Percentiles rank a stretch among this genome's conserved stretches.
These are phyloP conservation scores for Barnardius zonarius DNA, from an alignment of 2,113 vertebrate genomes.

Conservation along the genomic window DNA sequence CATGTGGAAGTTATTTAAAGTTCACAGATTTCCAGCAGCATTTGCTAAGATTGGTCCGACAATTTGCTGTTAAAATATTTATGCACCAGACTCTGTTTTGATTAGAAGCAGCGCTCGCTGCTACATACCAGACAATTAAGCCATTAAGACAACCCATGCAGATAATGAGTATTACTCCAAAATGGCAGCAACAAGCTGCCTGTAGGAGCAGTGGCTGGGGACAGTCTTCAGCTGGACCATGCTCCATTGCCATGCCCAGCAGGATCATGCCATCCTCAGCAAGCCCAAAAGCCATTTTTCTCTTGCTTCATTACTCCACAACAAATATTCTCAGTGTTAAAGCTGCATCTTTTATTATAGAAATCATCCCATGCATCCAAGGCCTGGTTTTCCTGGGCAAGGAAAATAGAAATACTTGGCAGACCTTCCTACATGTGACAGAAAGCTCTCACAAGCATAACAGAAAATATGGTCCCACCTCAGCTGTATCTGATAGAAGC, in stretches of 20 bases:
- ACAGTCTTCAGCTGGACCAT: fast-evolving
- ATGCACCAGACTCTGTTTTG: neutral
- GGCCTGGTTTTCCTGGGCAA: neutral
- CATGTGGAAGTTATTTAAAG: conserved; percentile 3
- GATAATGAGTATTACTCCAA: neutral
- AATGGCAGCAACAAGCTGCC: neutral
- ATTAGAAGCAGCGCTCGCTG: neutral
- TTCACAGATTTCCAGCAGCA: neutral
- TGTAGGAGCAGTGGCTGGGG: neutral
- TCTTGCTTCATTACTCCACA: neutral
- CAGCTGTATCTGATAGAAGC: neutral
- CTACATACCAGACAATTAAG: neutral
- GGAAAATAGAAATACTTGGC: neutral
- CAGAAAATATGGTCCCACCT: neutral
- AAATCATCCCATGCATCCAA: neutral
- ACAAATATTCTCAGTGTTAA: neutral
- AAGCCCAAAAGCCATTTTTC: neutral
- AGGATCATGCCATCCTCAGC: neutral
- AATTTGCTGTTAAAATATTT: neutral
- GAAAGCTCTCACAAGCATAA: neutral
- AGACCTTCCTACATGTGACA: neutral
- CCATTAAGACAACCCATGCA: neutral
- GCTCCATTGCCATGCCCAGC: neutral
- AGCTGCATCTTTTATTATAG: neutral
- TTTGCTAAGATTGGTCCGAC: neutral